Conservation (phyloP, 2,888 invertebrate genomes). For the Amiota communis region DNA sequence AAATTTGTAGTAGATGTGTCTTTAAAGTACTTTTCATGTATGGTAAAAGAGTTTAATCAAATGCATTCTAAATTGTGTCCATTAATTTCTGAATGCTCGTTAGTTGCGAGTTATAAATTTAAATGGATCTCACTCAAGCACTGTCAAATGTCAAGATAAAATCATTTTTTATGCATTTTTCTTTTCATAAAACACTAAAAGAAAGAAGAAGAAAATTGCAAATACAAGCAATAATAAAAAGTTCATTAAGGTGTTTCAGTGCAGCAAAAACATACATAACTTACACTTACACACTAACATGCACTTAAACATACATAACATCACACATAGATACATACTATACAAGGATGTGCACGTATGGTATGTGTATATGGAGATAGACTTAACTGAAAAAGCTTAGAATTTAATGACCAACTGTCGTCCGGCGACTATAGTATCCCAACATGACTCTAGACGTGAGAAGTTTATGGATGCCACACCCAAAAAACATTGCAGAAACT, state of each 20-base stretch:
- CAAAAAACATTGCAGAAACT: slow-evolving; percentile 25
- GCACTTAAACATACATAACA: neutral
- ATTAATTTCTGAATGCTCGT: neutral
- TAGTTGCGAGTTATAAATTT: neutral
- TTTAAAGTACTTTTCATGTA: too few relatives aligned
- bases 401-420: slow-evolving; percentile 4
- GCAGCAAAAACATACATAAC: slow-evolving; percentile 32
- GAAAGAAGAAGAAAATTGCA: neutral
- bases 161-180: slow-evolving; percentile 46
- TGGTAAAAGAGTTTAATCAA: too few relatives aligned
- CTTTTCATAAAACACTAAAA: slow-evolving; percentile 8
- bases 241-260: slow-evolving; percentile 13
- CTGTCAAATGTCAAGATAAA: slow-evolving; percentile 44
- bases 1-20: too few relatives aligned
- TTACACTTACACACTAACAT: too few relatives aligned
- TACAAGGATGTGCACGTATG: too few relatives aligned
- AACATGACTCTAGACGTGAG: slow-evolving; percentile 7
- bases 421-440: too few relatives aligned
- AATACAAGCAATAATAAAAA: neutral
- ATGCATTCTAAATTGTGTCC: neutral
- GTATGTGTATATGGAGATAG: too few relatives aligned
- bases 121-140: slow-evolving; percentile 37
- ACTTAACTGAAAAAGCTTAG: neutral
- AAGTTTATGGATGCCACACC: slow-evolving; percentile 25
- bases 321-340: neutral